A percentile compares a stretch with the other conserved stretches of the same genome.
Evolutionary conservation across 1,140 invertebrate genomes (phyloP).

Genomic region (Mercenaria mercenaria): DNA sequence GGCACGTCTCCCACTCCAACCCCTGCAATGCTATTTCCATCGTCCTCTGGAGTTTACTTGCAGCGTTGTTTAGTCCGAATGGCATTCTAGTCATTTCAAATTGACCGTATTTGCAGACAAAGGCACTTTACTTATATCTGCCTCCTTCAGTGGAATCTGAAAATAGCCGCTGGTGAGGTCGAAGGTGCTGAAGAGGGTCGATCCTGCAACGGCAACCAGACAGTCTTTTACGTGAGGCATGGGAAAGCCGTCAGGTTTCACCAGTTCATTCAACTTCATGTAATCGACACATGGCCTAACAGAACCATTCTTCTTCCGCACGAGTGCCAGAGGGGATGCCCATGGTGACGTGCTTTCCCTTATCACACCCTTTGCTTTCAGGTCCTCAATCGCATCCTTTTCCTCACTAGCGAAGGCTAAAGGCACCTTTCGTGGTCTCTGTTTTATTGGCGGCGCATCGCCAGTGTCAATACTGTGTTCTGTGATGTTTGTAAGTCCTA

Average conservation of each 20-base stretch:
- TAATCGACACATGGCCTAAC: slow-evolving; percentile 38
- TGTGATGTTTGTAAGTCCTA: neutral
- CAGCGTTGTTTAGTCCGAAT: neutral
- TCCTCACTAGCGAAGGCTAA: neutral
- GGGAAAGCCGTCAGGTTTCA: neutral
- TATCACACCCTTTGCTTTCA: slow-evolving; percentile 8
- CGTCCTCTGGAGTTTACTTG: neutral
- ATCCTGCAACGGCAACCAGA: slow-evolving; percentile 34
- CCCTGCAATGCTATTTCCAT: neutral
- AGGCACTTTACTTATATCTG: slow-evolving; percentile 80
- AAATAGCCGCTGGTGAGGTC: slow-evolving; percentile 70
- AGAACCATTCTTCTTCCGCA: slow-evolving; percentile 12
- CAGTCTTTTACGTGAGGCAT: slow-evolving; percentile 24
- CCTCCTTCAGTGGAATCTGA: slow-evolving; percentile 82
- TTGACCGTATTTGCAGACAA: neutral
- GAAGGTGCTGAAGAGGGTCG: neutral
- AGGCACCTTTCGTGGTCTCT: neutral
- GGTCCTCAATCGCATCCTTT: slow-evolving; percentile 13
- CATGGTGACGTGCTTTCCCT: neutral
- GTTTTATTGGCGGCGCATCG: slow-evolving; percentile 27
- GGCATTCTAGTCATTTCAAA: neutral
- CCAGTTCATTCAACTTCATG: neutral
- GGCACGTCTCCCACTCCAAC: too few relatives aligned
- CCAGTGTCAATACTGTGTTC: slow-evolving; percentile 47
- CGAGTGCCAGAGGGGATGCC: neutral